phyloP scores from a whole-genome alignment of 2,888 invertebrate genomes.

The Eueremaeus valkanovi region DNA sequence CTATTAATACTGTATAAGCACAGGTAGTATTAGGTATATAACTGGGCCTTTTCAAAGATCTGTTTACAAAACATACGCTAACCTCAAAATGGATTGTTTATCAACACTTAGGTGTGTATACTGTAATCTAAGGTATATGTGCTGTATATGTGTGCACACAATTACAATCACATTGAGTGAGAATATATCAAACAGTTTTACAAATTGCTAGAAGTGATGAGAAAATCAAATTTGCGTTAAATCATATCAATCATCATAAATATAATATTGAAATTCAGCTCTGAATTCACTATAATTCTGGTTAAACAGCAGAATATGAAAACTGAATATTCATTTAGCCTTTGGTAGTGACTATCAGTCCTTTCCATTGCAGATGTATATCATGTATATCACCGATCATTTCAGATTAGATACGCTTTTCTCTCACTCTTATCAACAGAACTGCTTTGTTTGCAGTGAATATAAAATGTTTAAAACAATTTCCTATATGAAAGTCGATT shows the following conservation, averaged over 20 bases:
- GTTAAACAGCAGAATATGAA: background rate
- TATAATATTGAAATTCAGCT: background rate
- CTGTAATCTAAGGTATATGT: background rate
- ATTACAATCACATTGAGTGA: background rate
- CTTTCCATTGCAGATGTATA: background rate
- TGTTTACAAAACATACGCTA: background rate
- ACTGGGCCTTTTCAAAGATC: background rate
- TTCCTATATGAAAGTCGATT: background rate
- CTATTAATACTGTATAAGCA: background rate
- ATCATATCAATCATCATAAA: conserved; percentile 13
- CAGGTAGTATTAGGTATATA: background rate
- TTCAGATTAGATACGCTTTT: background rate
- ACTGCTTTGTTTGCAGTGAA: background rate
- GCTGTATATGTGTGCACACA: conserved; percentile 2
- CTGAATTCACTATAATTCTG: background rate
- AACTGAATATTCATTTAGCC: no score
- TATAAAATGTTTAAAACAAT: background rate
- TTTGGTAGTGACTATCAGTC: no score
- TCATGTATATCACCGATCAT: background rate
- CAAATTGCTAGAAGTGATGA: conserved; percentile 1
- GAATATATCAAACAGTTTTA: background rate
- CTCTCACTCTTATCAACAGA: background rate
- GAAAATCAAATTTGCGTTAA: conserved; percentile 1
- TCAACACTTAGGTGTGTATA: conserved; percentile 16
- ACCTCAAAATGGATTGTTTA: conserved; percentile 24